phyloP scores from a whole-genome alignment of 2,113 vertebrate genomes.

The Prochilodus magdalenae region DNA sequence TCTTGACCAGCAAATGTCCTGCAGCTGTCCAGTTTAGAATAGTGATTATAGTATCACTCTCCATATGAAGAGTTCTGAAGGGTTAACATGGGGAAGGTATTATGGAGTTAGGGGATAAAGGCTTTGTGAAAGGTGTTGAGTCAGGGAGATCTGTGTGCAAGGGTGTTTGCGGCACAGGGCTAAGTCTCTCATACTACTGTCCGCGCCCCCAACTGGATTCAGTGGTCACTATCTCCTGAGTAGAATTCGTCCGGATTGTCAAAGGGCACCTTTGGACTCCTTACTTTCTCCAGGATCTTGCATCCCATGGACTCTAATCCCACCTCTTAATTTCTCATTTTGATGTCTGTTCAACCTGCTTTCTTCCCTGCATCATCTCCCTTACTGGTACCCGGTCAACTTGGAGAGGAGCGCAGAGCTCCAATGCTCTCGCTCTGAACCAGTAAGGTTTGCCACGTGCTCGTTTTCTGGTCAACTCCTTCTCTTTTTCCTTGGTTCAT shows the following conservation, averaged over 20 bases:
- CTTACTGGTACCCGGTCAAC: not conserved
- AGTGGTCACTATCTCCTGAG: conserved; percentile 31
- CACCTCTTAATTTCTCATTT: conserved; percentile 24
- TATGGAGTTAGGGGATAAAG: conserved; percentile 77
- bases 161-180: conserved; percentile 48
- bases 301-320: conserved; percentile 29
- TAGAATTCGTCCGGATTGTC: conserved; percentile 23
- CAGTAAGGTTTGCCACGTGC: not conserved
- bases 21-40: not conserved
- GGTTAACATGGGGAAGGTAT: conserved; percentile 66
- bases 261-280: not conserved
- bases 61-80: conserved; percentile 15
- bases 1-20: not conserved
- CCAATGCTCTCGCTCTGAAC: conserved; percentile 36
- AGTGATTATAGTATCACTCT: not conserved
- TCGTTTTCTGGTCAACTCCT: conserved; percentile 10
- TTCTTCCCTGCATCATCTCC: not conserved
- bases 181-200: conserved; percentile 55
- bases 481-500: conserved; percentile 43
- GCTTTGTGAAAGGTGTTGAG: conserved; percentile 78
- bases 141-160: conserved; percentile 74
- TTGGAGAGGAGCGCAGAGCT: conserved; percentile 2
- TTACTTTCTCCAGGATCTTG: conserved; percentile 19
- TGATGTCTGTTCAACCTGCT: conserved; percentile 9
- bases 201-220: conserved; percentile 53